Conservation (phyloP, 2,113 vertebrate species). For the Neogale vison region DNA sequence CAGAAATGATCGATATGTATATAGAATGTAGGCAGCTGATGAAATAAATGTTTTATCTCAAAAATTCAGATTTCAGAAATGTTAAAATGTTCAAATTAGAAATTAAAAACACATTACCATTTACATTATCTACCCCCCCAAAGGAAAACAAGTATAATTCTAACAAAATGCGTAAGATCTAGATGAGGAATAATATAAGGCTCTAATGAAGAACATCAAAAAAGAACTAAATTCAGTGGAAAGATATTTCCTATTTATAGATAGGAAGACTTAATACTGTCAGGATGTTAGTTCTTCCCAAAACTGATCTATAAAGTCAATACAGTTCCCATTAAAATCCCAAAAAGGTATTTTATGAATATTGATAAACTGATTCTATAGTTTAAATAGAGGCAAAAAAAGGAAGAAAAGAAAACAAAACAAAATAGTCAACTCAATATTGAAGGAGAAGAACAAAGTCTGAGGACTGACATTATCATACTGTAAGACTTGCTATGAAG, state of each 20-base stretch:
- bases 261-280: neutral
- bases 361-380: neutral
- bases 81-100: neutral
- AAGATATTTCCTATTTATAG: neutral
- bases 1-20: neutral
- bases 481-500: neutral
- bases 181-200: neutral
- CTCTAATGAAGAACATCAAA: neutral
- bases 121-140: neutral
- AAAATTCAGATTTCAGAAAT: neutral
- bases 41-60: neutral
- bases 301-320: neutral
- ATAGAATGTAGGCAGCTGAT: neutral
- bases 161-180: neutral
- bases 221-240: neutral
- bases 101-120: neutral
- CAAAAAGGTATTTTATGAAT: neutral
- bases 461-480: neutral
- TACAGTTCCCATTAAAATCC: neutral
- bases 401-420: neutral
- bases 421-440: neutral
- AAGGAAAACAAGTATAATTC: neutral
- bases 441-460: neutral
- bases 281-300: neutral
- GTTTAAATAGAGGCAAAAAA: neutral